phyloP scores from a whole-genome alignment of 2,797 vertebrate species.

The Xerus rutilus region DNA sequence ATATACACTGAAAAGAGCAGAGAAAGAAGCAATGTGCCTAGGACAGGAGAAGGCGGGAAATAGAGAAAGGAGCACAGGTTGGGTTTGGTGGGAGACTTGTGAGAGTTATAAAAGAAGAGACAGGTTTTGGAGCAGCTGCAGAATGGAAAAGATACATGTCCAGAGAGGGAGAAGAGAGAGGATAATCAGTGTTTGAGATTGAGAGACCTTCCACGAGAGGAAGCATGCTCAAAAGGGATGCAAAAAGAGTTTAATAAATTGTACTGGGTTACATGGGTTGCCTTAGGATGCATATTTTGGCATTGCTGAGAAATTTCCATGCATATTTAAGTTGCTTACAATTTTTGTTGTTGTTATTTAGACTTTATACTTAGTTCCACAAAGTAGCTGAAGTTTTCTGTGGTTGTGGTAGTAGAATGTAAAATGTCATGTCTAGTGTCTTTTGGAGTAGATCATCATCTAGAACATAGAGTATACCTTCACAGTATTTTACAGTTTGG shows the following conservation, averaged over 20 bases:
- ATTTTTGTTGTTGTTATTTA: background rate
- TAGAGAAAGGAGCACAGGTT: background rate
- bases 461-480: background rate
- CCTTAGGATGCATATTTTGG: background rate
- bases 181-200: background rate
- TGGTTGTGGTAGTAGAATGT: background rate
- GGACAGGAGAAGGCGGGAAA: background rate
- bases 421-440: background rate
- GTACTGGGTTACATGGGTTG: background rate
- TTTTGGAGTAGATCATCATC: background rate
- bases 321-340: constrained; percentile 38
- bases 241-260: background rate
- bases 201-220: background rate
- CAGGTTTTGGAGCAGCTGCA: background rate
- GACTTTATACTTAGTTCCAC: background rate
- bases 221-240: background rate
- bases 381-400: background rate
- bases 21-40: background rate
- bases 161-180: background rate
- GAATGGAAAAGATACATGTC: background rate
- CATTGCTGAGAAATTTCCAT: background rate
- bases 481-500: background rate
- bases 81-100: background rate
- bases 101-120: background rate
- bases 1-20: background rate